Conservation (phyloP, 1,140 invertebrate genomes). For the Temnothorax nylanderi region DNA sequence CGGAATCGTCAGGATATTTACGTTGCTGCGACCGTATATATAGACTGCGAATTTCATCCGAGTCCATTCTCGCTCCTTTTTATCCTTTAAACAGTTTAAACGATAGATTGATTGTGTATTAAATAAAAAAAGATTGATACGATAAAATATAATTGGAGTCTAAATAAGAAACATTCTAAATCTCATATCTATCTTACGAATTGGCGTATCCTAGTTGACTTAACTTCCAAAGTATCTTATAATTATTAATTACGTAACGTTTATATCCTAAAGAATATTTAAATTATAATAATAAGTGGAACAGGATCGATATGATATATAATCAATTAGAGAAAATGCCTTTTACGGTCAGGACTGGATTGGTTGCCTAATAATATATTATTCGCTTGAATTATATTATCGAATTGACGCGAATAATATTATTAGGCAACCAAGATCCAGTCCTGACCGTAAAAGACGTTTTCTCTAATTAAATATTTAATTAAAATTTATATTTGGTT, state of each 20-base stretch:
- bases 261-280: not conserved
- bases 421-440: no score
- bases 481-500: not conserved
- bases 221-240: not conserved
- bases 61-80: not conserved
- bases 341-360: no score
- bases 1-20: slow-evolving; percentile 3
- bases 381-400: no score
- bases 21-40: not conserved
- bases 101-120: not conserved
- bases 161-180: not conserved
- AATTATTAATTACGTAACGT: not conserved
- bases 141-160: not conserved
- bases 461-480: not conserved
- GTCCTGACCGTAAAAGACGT: no score
- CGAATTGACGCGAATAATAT: no score
- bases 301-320: no score
- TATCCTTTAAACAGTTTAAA: not conserved
- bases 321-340: no score
- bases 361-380: no score
- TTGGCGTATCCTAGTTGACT: not conserved
- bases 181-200: not conserved
- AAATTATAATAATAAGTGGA: not conserved
- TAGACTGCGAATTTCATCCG: not conserved
- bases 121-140: not conserved